Percentiles rank a stretch among this genome's conserved stretches.
Evolutionary conservation across 1,140 invertebrate genomes (phyloP).

Genomic region (Orius insidiosus): DNA sequence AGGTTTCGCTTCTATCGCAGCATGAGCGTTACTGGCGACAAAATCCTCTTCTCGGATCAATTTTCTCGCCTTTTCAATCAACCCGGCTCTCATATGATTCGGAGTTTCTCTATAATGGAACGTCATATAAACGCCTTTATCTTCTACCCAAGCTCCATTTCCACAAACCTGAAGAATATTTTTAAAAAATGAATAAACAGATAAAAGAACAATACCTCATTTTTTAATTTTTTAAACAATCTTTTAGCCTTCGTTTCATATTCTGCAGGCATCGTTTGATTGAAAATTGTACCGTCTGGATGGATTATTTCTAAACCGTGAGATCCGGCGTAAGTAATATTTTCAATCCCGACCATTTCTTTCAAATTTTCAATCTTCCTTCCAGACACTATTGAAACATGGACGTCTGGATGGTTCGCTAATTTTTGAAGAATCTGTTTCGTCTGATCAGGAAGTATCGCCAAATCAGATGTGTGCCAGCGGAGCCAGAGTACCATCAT

Average conservation of each 20-base stretch:
- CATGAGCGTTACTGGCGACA: conserved; percentile 56
- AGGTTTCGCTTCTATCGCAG: conserved; percentile 71
- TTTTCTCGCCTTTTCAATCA: conserved; percentile 47
- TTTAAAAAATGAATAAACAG: not conserved
- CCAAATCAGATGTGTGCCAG: conserved; percentile 74
- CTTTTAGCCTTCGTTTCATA: conserved; percentile 62
- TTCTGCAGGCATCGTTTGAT: conserved; percentile 75
- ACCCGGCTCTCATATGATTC: conserved; percentile 36
- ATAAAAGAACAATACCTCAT: conserved; percentile 38
- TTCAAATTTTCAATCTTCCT: conserved; percentile 75
- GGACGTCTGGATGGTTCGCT: conserved; percentile 72
- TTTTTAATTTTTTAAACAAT: conserved; percentile 60
- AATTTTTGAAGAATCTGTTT: conserved; percentile 66
- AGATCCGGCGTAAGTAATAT: conserved; percentile 79
- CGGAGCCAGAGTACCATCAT: conserved; percentile 75
- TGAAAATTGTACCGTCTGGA: conserved; percentile 76
- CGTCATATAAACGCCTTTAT: conserved; percentile 71
- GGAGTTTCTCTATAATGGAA: conserved; percentile 79
- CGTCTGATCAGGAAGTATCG: conserved; percentile 64
- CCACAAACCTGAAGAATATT: conserved; percentile 39
- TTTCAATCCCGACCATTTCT: conserved; percentile 76
- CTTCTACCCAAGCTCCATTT: conserved; percentile 82
- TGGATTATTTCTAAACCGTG: conserved; percentile 78
- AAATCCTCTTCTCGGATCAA: conserved; percentile 62
- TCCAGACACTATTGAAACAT: conserved; percentile 75